phyloP scores from a whole-genome alignment of 2,888 invertebrate genomes.

The Limnephilus marmoratus region DNA sequence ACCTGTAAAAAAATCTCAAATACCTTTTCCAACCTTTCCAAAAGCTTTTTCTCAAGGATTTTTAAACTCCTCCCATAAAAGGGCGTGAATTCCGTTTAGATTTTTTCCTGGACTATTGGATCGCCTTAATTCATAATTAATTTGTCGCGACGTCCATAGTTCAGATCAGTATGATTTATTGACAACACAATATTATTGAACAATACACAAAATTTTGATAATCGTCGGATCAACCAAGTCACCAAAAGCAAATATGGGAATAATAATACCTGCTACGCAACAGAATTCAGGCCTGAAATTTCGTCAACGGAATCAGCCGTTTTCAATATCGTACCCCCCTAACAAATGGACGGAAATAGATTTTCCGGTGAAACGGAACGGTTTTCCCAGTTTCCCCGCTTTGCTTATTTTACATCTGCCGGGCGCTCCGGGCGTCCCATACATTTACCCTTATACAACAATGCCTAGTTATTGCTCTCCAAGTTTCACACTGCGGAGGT shows the following conservation, averaged over 20 bases:
- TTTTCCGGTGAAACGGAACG: slow-evolving; percentile 28
- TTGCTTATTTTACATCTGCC: background rate
- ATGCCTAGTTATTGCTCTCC: background rate
- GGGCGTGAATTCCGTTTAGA: too few species aligned
- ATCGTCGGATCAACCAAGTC: too few species aligned
- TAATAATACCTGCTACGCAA: background rate
- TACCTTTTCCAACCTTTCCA: too few species aligned
- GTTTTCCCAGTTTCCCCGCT: slow-evolving; percentile 5
- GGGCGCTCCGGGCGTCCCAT: background rate
- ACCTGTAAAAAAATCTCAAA: too few species aligned
- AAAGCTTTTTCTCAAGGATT: too few species aligned
- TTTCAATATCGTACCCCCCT: slow-evolving; percentile 24
- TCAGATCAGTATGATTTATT: too few species aligned
- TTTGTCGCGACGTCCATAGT: too few species aligned
- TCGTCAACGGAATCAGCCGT: slow-evolving; percentile 10
- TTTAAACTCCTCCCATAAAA: too few species aligned
- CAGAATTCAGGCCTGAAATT: background rate
- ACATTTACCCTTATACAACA: background rate
- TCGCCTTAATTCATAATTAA: too few species aligned
- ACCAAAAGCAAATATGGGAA: too few species aligned
- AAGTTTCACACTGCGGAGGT: background rate
- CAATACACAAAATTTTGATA: too few species aligned
- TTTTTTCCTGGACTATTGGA: too few species aligned
- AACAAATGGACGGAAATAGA: slow-evolving; percentile 32
- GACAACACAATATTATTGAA: background rate